Base-by-base conservation (phyloP, 2,888 invertebrate species). In the Neocrepidodera transversa region DNA sequence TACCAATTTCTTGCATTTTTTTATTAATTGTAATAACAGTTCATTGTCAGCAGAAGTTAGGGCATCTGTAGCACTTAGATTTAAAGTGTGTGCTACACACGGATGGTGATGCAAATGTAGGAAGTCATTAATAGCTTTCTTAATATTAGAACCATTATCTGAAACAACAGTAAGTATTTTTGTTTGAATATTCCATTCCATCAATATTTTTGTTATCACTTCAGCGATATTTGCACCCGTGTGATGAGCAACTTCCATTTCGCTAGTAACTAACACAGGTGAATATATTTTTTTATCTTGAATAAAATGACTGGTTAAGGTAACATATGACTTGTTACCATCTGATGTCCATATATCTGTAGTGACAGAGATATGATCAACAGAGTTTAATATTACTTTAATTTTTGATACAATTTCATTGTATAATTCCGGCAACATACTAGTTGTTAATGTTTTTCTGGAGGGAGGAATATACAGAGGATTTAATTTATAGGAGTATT, bases 301-400 rank as follows among this genome's bases (percentile, higher is more conserved):
- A 40, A 70, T 69, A 63, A 72, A 72, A 62, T 72, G 70, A 20
- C 57, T 17, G 3, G 71, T 71, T 14, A 68, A 63, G 8, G 68
- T 70, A 7, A 69, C 42, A 52, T 68, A 73, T 1, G 65, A 28
- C 40, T 48, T 67, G 26, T 65, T 68, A 45, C 60, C 63, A 42
- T 71, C 68, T 1, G 70, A 73, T 11, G 66, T 65, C 71, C 69
- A 71, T 7, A 72, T 68, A 49, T 73, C 68, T 17, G 71, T 70
- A n/a, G 71, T 72, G 20, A 70, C 45, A 17, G 67, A 60, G 30
- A 68, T 38, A 58, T 64, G 3, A 30, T 64, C 20, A 8, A 67
- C 45, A 28, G 56, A 13, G 42, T 53, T 60, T 28, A 69, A 45
- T 28, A 66, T 54, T 43, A 11, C 2, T 57, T 68, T 63, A 23